Conservation (phyloP, 2,797 vertebrate species). For the Mormyrus proboscirostris region DNA sequence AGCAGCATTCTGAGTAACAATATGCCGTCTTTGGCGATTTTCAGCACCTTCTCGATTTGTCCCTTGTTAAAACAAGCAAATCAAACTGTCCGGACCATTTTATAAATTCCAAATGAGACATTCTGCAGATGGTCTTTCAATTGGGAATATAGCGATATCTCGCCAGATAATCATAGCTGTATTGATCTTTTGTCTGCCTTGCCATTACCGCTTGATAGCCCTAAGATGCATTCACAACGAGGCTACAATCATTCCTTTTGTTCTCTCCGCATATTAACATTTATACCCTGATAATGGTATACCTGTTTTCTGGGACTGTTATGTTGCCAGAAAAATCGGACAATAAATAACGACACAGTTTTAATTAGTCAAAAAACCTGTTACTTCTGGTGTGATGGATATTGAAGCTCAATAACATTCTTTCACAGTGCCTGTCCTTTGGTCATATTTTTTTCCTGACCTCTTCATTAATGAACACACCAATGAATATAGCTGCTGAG, state of each 20-base stretch:
- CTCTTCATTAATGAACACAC: background rate
- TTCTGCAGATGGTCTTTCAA: slow-evolving; percentile 10
- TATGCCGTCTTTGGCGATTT: slow-evolving; percentile 41
- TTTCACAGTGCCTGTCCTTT: background rate
- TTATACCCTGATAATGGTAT: background rate
- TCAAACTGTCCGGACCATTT: slow-evolving; percentile 33
- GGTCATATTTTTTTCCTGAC: background rate
- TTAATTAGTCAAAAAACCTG: background rate
- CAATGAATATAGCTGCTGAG: background rate
- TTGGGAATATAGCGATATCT: slow-evolving; percentile 7
- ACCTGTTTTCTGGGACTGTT: background rate
- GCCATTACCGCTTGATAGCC: background rate
- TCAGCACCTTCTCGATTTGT: slow-evolving; percentile 52
- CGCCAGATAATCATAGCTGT: background rate
- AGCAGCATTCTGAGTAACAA: slow-evolving; percentile 43
- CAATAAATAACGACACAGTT: background rate
- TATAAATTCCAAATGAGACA: slow-evolving; percentile 1
- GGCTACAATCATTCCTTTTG: background rate
- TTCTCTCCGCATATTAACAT: background rate
- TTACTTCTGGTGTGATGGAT: background rate
- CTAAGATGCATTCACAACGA: background rate
- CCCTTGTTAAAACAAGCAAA: slow-evolving; percentile 41
- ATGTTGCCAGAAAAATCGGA: background rate
- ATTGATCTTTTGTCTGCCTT: slow-evolving; percentile 11
- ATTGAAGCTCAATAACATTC: background rate